Percentiles rank a stretch among this genome's conserved stretches.
These are phyloP conservation scores for Epinotia ramella DNA, from an alignment of 2,888 invertebrate genomes.

Conservation along the genomic window DNA sequence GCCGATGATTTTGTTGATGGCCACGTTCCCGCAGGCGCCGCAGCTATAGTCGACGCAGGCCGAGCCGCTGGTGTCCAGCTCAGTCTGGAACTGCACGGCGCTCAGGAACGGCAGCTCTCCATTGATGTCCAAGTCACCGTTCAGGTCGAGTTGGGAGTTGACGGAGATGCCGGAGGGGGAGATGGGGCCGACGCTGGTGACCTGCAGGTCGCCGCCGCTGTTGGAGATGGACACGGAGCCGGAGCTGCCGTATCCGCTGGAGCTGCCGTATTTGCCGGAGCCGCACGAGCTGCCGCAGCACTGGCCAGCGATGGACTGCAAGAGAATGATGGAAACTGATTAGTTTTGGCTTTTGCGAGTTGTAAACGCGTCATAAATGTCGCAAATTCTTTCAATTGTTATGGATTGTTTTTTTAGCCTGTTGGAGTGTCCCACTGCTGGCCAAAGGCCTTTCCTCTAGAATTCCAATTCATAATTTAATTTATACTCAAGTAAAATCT, in stretches of 20 bases:
- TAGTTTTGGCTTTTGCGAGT: too few relatives aligned
- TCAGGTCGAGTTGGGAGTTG: slow-evolving; percentile 55
- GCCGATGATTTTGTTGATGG: slow-evolving; percentile 54
- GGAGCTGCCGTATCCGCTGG: too few relatives aligned
- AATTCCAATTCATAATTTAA: too few relatives aligned
- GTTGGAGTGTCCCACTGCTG: too few relatives aligned
- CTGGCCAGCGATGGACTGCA: slow-evolving; percentile 52
- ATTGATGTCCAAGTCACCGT: slow-evolving; percentile 51
- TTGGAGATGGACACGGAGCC: slow-evolving; percentile 28
- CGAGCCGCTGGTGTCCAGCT: slow-evolving; percentile 56
- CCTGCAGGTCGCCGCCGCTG: slow-evolving; percentile 53
- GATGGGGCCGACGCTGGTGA: slow-evolving; percentile 57
- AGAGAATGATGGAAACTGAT: background rate
- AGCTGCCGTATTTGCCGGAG: background rate
- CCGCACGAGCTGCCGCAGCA: slow-evolving; percentile 33
- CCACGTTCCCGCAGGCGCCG: slow-evolving; percentile 58
- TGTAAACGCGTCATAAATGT: too few relatives aligned
- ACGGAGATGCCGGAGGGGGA: slow-evolving; percentile 59
- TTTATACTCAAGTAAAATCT: too few relatives aligned
- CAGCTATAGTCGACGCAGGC: slow-evolving; percentile 61
- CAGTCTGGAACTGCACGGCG: slow-evolving; percentile 54
- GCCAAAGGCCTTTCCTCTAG: too few relatives aligned
- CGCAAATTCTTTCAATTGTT: too few relatives aligned
- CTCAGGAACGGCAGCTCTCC: slow-evolving; percentile 56
- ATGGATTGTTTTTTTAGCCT: too few relatives aligned